Evolutionary conservation across 2,797 vertebrate genomes (phyloP), one percentile per base, ranked within the genome.

Genomic region (Harpagifer antarcticus): DNA sequence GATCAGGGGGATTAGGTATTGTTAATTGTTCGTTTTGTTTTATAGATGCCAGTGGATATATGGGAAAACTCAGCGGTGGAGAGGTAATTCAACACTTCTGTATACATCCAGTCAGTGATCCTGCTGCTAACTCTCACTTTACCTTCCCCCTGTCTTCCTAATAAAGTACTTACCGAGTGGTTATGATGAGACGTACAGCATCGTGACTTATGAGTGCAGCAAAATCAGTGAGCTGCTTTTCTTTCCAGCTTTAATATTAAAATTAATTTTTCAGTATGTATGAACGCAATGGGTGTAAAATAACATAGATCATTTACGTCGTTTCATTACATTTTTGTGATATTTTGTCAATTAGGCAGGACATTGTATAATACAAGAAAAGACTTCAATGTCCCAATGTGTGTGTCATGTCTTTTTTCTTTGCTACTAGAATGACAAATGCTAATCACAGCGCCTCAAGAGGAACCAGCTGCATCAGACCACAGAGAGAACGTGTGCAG

Each of bases 121-220:
- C 19, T 20, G 7, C 4, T 50, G 59, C 33, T 4, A 6, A 47
- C 43, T 31, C 59, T 50, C 31, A 40, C n/a, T 20, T 9, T 50
- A 2, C 47, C 45, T 49, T 37, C 12, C 13, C n/a, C 20, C 48
- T 10, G 4, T 20, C 2, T 1, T 49, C 37, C 12, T 19, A 7
- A 49, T 40, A 37, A 63, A 61, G 23, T 3, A 12, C 15, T 12
- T 48, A 31, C 61, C 4, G 13, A 8, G 12, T 50, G 31, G 48
- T 64, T 50, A 50, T 6, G 31, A 20, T 50, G 31, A 50, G 50
- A 64, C 61, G 12, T 64, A 63, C 47, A 63, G 47, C 37, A 20
- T 50, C 7, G 12, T 50, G 45, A 49, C 16, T 13, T 63, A 40
- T 20, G 13, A 64, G 64, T 42, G n/a, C 19, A 31, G 1, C 12